Evolutionary conservation across 2,888 invertebrate genomes (phyloP).

Genomic region (Capitulum mitella): DNA sequence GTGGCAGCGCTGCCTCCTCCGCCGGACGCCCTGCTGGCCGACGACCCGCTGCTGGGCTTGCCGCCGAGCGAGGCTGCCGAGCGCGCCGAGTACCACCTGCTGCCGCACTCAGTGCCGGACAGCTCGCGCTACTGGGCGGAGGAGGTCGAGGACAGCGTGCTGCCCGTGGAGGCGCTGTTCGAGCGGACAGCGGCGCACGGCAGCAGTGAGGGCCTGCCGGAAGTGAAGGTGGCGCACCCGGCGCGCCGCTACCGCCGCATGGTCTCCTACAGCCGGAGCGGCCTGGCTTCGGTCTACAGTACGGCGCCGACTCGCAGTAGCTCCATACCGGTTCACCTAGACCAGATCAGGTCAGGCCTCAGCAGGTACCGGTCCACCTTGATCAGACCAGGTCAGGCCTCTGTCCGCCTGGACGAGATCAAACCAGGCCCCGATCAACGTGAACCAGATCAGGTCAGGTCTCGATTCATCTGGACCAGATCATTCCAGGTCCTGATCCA

Average conservation of each 20-base stretch:
- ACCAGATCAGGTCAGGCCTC: slow-evolving; percentile 21
- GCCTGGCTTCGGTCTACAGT: background rate
- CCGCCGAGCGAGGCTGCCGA: background rate
- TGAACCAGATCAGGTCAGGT: background rate
- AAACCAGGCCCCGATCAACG: background rate
- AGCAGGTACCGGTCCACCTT: too few species aligned
- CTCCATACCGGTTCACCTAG: background rate
- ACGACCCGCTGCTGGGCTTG: background rate
- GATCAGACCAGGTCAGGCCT: background rate
- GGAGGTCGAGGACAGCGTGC: background rate
- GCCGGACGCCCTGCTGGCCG: background rate
- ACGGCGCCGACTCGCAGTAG: background rate
- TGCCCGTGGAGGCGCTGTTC: slow-evolving; percentile 14
- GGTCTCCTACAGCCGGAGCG: slow-evolving; percentile 9
- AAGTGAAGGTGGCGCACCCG: background rate
- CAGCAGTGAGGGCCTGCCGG: background rate
- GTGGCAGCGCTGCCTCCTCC: too few species aligned
- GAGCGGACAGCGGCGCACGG: background rate
- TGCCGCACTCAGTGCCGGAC: slow-evolving; percentile 1
- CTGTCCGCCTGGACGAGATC: background rate
- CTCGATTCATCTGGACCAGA: background rate
- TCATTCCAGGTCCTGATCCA: background rate
- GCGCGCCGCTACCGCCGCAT: slow-evolving; percentile 3
- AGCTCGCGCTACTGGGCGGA: background rate
- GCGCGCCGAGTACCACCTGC: slow-evolving; percentile 5